These are phyloP conservation scores for Digitonthophagus gazella DNA, from an alignment of 2,888 invertebrate genomes.

Conservation along the genomic window DNA sequence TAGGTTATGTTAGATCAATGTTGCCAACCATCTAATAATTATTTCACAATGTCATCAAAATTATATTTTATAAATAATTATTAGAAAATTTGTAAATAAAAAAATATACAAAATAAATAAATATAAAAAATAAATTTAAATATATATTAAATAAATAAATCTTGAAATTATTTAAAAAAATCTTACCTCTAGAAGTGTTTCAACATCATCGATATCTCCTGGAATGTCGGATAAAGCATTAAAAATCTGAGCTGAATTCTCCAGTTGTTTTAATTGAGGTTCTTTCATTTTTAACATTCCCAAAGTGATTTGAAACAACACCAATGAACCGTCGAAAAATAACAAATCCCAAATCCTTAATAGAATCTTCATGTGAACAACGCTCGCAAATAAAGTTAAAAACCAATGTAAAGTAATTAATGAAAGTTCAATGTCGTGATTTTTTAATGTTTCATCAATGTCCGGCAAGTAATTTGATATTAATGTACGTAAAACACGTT, in stretches of 20 bases:
- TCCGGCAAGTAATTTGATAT: constrained; percentile 88
- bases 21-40: too few species aligned
- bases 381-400: constrained; percentile 92
- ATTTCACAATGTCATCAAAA: too few species aligned
- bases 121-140: constrained; percentile 13
- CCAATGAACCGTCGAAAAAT: constrained; percentile 92
- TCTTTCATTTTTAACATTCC: constrained; percentile 93
- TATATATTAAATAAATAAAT: background rate
- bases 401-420: constrained; percentile 98
- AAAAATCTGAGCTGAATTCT: constrained; percentile 97
- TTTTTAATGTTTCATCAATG: constrained; percentile 84
- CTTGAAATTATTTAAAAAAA: too few species aligned
- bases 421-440: constrained; percentile 93
- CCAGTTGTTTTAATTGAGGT: constrained; percentile 75
- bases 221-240: constrained; percentile 96
- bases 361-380: constrained; percentile 93
- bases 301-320: constrained; percentile 90
- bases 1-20: too few species aligned
- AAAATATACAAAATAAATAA: too few species aligned
- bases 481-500: constrained; percentile 89
- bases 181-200: constrained; percentile 79
- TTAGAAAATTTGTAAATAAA: too few species aligned
- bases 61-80: too few species aligned
- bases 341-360: constrained; percentile 95
- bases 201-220: constrained; percentile 89